These are phyloP conservation scores for Spea bombifrons DNA, from an alignment of 2,113 vertebrate species.

Conservation along the genomic window DNA sequence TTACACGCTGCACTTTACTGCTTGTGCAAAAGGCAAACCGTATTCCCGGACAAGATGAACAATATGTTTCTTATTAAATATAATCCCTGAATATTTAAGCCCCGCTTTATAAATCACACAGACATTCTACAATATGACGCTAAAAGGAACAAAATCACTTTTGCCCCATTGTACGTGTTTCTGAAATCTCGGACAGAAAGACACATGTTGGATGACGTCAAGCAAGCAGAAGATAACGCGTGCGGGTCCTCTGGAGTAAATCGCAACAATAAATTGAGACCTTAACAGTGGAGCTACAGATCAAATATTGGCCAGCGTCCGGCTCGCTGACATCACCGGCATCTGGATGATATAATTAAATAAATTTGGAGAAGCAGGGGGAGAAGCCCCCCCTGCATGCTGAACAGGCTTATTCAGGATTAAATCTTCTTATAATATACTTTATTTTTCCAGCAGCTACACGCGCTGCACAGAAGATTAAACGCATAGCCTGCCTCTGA, in stretches of 20 bases:
- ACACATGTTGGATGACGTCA: background rate
- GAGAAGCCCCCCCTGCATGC: background rate
- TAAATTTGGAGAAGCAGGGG: background rate
- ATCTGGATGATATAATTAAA: conserved; percentile 20
- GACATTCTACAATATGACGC: background rate
- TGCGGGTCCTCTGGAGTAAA: background rate
- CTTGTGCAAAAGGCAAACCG: too few relatives aligned
- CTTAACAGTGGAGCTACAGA: background rate
- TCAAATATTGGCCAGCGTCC: background rate
- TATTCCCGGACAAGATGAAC: too few relatives aligned
- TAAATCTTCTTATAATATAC: background rate
- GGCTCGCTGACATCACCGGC: background rate
- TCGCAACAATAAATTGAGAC: conserved; percentile 4
- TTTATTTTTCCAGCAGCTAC: background rate
- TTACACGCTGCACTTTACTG: too few relatives aligned
- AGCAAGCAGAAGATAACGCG: background rate
- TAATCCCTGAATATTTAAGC: too few relatives aligned
- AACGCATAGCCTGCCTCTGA: background rate
- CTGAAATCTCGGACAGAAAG: background rate
- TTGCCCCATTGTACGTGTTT: background rate
- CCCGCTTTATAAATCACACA: background rate
- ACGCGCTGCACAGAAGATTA: background rate
- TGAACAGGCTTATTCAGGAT: background rate
- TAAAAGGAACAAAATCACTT: background rate
- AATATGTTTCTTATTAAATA: too few relatives aligned